Percentiles rank a stretch among this genome's conserved stretches.
phyloP scores from a whole-genome alignment of 2,797 vertebrate genomes.

The Cercopithecus petaurista region DNA sequence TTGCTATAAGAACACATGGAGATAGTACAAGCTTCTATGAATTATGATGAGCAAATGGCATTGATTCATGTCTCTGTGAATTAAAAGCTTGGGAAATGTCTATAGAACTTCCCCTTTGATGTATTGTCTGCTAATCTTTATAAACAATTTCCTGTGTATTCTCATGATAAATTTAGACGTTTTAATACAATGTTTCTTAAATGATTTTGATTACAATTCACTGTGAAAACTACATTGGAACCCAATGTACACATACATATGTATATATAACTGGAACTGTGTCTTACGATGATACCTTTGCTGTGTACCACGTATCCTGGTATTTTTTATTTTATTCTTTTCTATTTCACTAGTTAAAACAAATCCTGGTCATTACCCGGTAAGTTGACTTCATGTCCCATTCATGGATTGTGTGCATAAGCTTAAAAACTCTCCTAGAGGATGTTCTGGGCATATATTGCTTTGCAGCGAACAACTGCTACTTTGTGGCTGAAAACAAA shows the following conservation, averaged over 20 bases:
- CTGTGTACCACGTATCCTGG: neutral
- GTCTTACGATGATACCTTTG: neutral
- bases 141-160: conserved; percentile 36
- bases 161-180: conserved; percentile 23
- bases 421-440: neutral
- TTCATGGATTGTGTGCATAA: neutral
- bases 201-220: neutral
- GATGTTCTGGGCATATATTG: neutral
- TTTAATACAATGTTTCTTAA: conserved; percentile 15
- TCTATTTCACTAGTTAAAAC: neutral
- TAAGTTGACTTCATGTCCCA: neutral
- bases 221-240: neutral
- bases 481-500: neutral
- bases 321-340: neutral
- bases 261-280: neutral
- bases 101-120: neutral
- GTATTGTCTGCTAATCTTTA: conserved; percentile 2
- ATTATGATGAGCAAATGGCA: conserved; percentile 48
- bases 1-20: conserved; percentile 21
- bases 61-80: conserved; percentile 48
- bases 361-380: neutral
- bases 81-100: conserved; percentile 21
- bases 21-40: neutral
- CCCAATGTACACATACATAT: neutral
- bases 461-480: neutral